phyloP scores from a whole-genome alignment of 2,797 vertebrate species.

The Fringilla coelebs region DNA sequence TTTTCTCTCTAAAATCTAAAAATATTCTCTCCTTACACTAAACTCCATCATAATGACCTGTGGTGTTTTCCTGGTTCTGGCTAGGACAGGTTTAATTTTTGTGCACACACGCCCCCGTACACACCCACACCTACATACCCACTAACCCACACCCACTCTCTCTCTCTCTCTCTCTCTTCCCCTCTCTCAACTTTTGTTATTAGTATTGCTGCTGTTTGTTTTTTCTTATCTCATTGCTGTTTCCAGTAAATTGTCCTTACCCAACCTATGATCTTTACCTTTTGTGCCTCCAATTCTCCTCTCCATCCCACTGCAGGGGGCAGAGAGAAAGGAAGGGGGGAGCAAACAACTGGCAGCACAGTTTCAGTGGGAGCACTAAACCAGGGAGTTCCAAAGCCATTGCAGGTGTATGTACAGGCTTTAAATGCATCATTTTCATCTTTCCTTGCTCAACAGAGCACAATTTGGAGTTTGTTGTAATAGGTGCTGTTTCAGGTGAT shows the following conservation, averaged over 20 bases:
- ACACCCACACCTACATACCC: background rate
- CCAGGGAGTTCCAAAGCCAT: background rate
- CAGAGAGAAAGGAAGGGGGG: background rate
- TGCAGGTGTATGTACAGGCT: background rate
- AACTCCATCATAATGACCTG: background rate
- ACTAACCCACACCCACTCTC: background rate
- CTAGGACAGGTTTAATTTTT: background rate
- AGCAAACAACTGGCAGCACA: background rate
- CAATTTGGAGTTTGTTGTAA: background rate
- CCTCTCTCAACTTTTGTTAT: background rate
- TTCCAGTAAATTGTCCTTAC: background rate
- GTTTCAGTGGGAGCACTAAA: background rate
- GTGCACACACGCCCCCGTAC: too few species aligned
- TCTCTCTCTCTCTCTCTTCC: too few species aligned
- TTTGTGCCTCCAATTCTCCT: background rate
- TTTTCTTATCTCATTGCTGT: background rate
- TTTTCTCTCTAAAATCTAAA: background rate
- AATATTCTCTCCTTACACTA: background rate
- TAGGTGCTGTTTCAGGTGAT: background rate
- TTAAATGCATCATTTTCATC: background rate
- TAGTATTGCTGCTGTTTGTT: background rate
- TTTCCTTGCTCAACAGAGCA: background rate
- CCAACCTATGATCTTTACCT: background rate
- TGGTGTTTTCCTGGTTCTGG: background rate
- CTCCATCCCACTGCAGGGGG: background rate